Evolutionary conservation across 2,888 invertebrate genomes (phyloP), one percentile per base, ranked within the genome.

Genomic region (Lasioglossum marginatum): DNA sequence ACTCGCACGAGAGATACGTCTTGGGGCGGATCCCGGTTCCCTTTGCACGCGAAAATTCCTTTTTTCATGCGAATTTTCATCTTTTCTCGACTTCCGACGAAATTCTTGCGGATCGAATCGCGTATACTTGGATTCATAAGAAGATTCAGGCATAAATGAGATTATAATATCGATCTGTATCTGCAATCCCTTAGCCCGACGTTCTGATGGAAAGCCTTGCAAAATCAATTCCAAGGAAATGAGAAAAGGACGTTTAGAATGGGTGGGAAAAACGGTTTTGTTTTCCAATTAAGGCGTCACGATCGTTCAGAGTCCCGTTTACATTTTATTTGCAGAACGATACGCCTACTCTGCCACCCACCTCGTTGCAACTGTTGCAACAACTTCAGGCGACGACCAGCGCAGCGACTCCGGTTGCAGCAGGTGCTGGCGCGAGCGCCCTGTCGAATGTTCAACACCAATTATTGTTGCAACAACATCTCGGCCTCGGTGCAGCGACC

Each of bases 401-500:
- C 80, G 92, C 95, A 0, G 94, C 95, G 68, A 94, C 95, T 43
- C 94, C 95, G 52, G 93, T 94, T 4, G 93, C 94, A 5, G 89
- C 94, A 4, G 93, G 92, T 79, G 93, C 95, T 84, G 96, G 96
- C 73, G 95, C 94, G 78, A 96, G 96, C 92, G 94, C 95, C 34
- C 92, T 95, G 70, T 93, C 95, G 87, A 92, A 95, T 94, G 94
- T 95, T 60, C 94, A 94, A 87, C 94, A 94, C 91, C 95, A 95
- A 88, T 93, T 94, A 90, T 94, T 91, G 88, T 94, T 93, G 87
- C 96, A 94, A 92, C 95, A 96, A 94, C 94, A 95, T 95, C 89
- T 96, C 94, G 95, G 96, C 95, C 84, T 96, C 95, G 86, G 96
- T 95, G 95, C 95, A 94, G 89, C 96, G 95, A 95, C 96, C 93